Evolutionary conservation across 1,140 invertebrate species (phyloP).

Genomic region (Wiebesia pumilae): DNA sequence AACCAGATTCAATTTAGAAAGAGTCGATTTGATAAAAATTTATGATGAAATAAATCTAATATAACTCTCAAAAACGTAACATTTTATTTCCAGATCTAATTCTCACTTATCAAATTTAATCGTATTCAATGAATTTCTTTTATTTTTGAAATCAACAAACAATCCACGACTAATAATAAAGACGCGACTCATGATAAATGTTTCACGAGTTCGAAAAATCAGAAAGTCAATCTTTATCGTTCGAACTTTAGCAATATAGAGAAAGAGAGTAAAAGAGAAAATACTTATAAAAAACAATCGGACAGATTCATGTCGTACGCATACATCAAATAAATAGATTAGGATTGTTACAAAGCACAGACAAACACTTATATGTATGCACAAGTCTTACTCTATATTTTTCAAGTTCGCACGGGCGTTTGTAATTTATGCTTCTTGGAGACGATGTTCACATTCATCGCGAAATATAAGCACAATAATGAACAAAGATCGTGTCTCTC

Average conservation of each 20-base stretch:
- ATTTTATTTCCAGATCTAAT: background rate
- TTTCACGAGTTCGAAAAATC: background rate
- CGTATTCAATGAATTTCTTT: background rate
- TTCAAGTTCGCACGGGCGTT: constrained; percentile 22
- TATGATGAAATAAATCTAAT: background rate
- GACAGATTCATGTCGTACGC: background rate
- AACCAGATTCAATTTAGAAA: background rate
- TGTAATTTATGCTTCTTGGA: background rate
- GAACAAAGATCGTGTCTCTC: background rate
- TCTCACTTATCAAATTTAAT: background rate
- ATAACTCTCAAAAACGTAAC: background rate
- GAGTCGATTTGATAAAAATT: background rate
- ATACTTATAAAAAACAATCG: background rate
- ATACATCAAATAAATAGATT: background rate
- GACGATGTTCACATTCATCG: background rate
- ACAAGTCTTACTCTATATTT: constrained; percentile 3
- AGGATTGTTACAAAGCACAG: background rate
- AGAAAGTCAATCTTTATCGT: background rate
- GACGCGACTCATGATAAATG: background rate
- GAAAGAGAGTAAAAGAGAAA: background rate
- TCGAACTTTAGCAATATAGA: background rate
- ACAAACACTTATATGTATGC: background rate
- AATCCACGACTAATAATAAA: background rate
- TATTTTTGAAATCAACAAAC: background rate
- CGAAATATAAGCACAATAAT: background rate